Conservation (phyloP, 2,888 invertebrate species). For the Hemithea aestivaria region DNA sequence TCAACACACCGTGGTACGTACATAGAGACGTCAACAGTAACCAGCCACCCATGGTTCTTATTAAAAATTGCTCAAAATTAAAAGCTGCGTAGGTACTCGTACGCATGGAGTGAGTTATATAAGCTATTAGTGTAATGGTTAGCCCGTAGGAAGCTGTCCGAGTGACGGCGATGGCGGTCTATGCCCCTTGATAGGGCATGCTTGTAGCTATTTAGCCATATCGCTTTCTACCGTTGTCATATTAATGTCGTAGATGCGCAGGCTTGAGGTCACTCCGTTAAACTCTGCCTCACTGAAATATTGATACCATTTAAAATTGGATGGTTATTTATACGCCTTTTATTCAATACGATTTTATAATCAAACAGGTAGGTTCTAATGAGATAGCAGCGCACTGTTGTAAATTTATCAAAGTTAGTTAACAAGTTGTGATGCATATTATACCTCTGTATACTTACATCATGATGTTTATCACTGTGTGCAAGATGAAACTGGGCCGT, state of each 20-base stretch:
- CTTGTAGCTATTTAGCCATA: constrained; percentile 50
- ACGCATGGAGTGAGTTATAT: constrained; percentile 58
- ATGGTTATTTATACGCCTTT: constrained; percentile 15
- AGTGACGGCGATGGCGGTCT: constrained; percentile 39
- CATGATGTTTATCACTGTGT: too few species aligned
- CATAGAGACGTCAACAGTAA: constrained; percentile 51
- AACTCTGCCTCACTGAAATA: constrained; percentile 18
- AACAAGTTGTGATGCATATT: too few species aligned
- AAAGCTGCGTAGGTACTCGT: constrained; percentile 39
- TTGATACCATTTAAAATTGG: constrained; percentile 16
- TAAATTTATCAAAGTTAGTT: too few species aligned
- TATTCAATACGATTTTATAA: constrained; percentile 11
- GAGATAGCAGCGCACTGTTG: too few species aligned
- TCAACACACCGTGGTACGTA: constrained; percentile 31
- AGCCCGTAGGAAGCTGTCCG: constrained; percentile 38
- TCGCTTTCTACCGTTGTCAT: constrained; percentile 52
- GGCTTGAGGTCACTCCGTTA: constrained; percentile 38
- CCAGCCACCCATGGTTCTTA: constrained; percentile 57
- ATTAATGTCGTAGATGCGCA: constrained; percentile 33
- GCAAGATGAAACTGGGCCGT: background rate
- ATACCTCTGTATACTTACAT: too few species aligned
- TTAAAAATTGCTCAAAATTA: constrained; percentile 68
- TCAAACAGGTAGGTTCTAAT: background rate
- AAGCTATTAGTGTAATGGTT: constrained; percentile 64
- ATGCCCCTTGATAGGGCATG: constrained; percentile 40